Percentiles rank a stretch among this genome's conserved stretches.
Evolutionary conservation across 2,113 vertebrate species (phyloP).

Genomic region (Alexandromys fortis): DNA sequence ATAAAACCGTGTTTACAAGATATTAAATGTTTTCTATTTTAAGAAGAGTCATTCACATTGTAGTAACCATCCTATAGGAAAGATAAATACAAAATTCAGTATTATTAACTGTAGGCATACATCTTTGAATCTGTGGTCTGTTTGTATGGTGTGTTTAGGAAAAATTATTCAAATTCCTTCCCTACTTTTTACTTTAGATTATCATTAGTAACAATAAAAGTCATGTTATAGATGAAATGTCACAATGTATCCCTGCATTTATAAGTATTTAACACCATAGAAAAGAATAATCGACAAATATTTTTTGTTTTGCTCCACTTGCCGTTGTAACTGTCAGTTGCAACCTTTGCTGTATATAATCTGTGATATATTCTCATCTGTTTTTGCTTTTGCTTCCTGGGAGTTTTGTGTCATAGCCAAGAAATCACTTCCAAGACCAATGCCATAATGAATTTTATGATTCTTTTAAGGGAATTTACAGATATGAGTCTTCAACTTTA

Average conservation of each 20-base stretch:
- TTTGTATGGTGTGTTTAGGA: neutral
- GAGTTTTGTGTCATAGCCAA: neutral
- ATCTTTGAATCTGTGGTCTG: neutral
- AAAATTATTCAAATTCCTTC: neutral
- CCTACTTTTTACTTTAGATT: neutral
- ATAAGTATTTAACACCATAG: neutral
- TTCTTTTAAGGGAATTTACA: neutral
- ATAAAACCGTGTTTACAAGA: neutral
- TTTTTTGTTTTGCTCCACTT: neutral
- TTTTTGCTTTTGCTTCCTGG: neutral
- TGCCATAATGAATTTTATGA: neutral
- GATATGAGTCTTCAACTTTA: neutral
- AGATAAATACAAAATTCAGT: no score
- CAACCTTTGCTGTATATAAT: neutral
- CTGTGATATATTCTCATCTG: neutral
- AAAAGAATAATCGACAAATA: neutral
- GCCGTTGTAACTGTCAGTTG: neutral
- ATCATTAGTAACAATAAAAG: neutral
- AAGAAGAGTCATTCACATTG: neutral
- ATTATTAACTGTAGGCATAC: neutral
- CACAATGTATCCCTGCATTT: neutral
- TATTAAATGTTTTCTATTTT: neutral
- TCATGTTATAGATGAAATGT: neutral
- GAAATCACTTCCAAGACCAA: neutral
- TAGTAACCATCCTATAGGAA: neutral